These are phyloP conservation scores for Andrena haemorrhoa DNA, from an alignment of 2,888 invertebrate species.

Conservation along the genomic window DNA sequence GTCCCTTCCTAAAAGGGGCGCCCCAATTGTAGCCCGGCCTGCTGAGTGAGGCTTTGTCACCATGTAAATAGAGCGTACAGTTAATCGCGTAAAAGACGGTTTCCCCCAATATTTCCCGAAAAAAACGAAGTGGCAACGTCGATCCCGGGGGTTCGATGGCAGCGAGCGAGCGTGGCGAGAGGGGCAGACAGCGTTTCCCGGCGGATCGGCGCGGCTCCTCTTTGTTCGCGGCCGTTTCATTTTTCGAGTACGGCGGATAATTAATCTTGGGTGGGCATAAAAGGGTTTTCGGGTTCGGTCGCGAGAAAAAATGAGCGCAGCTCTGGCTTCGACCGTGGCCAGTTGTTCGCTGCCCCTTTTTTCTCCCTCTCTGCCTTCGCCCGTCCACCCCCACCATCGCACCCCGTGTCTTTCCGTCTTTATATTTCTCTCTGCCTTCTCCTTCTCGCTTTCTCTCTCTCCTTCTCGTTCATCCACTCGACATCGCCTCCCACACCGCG, in stretches of 20 bases:
- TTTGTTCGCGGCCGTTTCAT: constrained; percentile 79
- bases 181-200: constrained; percentile 31
- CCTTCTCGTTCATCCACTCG: constrained; percentile 65
- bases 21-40: neutral
- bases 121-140: neutral
- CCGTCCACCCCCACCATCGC: constrained; percentile 45
- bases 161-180: constrained; percentile 3
- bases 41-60: neutral
- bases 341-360: constrained; percentile 74
- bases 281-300: constrained; percentile 84
- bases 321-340: constrained; percentile 71
- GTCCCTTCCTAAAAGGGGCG: too few species aligned
- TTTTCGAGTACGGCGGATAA: constrained; percentile 84
- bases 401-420: constrained; percentile 60
- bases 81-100: neutral
- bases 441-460: constrained; percentile 45
- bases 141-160: constrained; percentile 12
- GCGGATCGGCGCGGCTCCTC: constrained; percentile 67
- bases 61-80: neutral
- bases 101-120: neutral
- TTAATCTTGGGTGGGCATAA: constrained; percentile 84
- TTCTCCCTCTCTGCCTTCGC: constrained; percentile 38
- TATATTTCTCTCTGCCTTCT: constrained; percentile 59
- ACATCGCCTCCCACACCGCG: constrained; percentile 73
- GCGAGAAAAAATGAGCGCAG: constrained; percentile 83